A percentile compares a stretch with the other conserved stretches of the same genome.
Evolutionary conservation across 2,888 invertebrate species (phyloP).

Genomic region (Barypeithes pellucidus): DNA sequence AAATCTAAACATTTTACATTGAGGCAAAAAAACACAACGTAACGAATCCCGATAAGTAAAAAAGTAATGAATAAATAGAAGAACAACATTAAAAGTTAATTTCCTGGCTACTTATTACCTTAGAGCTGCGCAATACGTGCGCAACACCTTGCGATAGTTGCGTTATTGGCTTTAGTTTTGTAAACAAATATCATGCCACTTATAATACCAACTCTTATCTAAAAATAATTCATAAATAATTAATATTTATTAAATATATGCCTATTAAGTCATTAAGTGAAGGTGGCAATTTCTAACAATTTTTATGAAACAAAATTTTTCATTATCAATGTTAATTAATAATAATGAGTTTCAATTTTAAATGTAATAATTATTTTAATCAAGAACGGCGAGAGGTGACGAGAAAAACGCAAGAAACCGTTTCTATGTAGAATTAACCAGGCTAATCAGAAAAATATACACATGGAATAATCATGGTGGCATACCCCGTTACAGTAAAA

Average conservation of each 20-base stretch:
- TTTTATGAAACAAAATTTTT: too few relatives aligned
- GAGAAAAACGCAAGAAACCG: too few relatives aligned
- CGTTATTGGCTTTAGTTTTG: conserved; percentile 13
- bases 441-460: too few relatives aligned
- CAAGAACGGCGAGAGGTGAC: too few relatives aligned
- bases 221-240: background rate
- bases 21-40: conserved; percentile 8
- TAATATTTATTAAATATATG: background rate
- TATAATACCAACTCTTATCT: background rate
- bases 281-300: too few relatives aligned
- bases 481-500: too few relatives aligned
- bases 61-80: conserved; percentile 8
- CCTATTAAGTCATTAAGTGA: too few relatives aligned
- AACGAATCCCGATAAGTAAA: conserved; percentile 9
- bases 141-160: conserved; percentile 13
- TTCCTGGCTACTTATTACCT: conserved; percentile 6
- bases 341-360: too few relatives aligned
- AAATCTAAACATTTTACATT: background rate
- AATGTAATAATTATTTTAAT: too few relatives aligned
- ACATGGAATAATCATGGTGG: too few relatives aligned
- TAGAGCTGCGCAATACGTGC: conserved; percentile 9
- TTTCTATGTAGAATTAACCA: too few relatives aligned
- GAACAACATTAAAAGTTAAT: background rate
- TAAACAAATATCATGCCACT: conserved; percentile 4
- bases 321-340: too few relatives aligned